Evolutionary conservation across 2,797 vertebrate species (phyloP).

Genomic region (Squalus acanthias): DNA sequence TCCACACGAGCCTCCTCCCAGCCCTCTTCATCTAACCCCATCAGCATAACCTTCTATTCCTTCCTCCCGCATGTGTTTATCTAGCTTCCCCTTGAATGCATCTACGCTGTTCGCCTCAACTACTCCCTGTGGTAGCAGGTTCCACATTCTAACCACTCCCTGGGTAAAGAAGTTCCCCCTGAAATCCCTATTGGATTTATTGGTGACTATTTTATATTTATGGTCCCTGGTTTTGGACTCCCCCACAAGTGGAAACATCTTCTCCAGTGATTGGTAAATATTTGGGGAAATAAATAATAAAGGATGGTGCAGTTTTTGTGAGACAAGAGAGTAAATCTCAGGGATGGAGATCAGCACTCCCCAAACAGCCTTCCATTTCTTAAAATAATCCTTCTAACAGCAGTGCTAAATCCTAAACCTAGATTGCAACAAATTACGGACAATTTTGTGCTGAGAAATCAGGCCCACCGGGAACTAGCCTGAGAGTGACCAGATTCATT

Average conservation of each 20-base stretch:
- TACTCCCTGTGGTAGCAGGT: background rate
- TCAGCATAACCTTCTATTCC: background rate
- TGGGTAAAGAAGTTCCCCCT: background rate
- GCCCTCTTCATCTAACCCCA: background rate
- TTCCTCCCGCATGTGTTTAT: background rate
- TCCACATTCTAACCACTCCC: background rate
- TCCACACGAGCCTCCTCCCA: background rate
- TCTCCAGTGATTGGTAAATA: background rate
- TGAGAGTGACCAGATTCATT: background rate
- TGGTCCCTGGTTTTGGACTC: background rate
- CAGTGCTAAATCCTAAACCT: background rate
- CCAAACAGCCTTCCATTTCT: background rate
- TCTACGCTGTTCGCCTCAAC: background rate
- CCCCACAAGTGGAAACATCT: background rate
- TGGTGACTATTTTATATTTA: background rate
- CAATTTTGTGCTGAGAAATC: background rate
- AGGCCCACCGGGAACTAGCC: background rate
- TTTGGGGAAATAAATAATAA: too few relatives aligned
- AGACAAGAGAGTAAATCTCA: background rate
- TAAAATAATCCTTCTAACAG: background rate
- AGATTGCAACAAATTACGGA: background rate
- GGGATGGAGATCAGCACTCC: background rate
- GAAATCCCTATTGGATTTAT: background rate
- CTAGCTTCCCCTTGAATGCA: background rate
- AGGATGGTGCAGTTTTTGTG: background rate